phyloP scores from a whole-genome alignment of 2,797 vertebrate species.

The Margarornis squamiger region DNA sequence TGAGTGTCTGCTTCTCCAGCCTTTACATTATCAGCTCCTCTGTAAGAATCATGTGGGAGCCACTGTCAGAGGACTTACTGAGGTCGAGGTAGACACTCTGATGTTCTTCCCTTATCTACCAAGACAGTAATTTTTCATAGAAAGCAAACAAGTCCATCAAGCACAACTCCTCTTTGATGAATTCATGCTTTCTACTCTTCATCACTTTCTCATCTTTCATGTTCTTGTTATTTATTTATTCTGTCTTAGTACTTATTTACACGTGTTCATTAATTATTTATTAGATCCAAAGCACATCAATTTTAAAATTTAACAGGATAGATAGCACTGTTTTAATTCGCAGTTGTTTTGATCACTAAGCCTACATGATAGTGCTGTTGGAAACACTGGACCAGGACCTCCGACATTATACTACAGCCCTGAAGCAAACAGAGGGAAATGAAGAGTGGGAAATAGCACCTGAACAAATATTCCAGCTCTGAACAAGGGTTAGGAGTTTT shows the following conservation, averaged over 20 bases:
- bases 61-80: not conserved
- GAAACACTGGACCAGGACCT: not conserved
- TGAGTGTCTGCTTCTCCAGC: not conserved
- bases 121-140: not conserved
- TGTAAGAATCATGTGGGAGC: accelerated
- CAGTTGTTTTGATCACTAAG: not conserved
- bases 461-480: not conserved
- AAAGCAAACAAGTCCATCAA: not conserved
- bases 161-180: not conserved
- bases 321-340: not conserved
- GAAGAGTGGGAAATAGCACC: not conserved
- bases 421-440: not conserved
- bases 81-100: not conserved
- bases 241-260: not conserved
- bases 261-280: not conserved
- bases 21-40: not conserved
- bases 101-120: not conserved
- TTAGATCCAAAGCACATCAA: not conserved
- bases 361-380: not conserved
- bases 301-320: not conserved
- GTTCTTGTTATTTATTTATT: not conserved
- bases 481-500: not conserved
- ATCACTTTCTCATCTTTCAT: not conserved
- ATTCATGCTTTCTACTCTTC: not conserved
- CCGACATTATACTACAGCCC: not conserved